These are phyloP conservation scores for Microdon myrmicae DNA, from an alignment of 2,888 invertebrate species.

Conservation along the genomic window DNA sequence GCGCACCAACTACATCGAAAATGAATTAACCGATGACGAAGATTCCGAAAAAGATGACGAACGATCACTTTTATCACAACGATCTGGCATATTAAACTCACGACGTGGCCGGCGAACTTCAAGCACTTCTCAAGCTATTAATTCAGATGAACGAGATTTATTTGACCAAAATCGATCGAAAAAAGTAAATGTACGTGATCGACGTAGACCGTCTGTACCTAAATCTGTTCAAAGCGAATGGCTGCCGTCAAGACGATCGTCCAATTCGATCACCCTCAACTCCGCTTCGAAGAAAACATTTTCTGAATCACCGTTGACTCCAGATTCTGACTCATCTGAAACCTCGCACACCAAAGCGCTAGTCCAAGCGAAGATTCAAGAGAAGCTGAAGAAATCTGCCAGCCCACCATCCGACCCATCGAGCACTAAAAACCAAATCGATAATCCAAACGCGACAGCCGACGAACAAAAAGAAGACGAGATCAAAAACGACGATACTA, in stretches of 20 bases:
- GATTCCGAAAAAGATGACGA: slow-evolving; percentile 72
- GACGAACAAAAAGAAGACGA: slow-evolving; percentile 30
- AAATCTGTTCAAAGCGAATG: slow-evolving; percentile 62
- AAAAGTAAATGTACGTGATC: slow-evolving; percentile 53
- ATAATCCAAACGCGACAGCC: slow-evolving; percentile 12
- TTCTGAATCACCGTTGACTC: slow-evolving; percentile 58
- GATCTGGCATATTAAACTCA: slow-evolving; percentile 59
- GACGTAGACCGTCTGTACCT: slow-evolving; percentile 59
- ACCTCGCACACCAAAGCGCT: slow-evolving; percentile 59
- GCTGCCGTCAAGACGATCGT: slow-evolving; percentile 57
- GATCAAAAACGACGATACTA: slow-evolving; percentile 41
- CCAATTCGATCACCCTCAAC: slow-evolving; percentile 44
- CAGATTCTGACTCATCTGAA: slow-evolving; percentile 65
- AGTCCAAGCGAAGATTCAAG: slow-evolving; percentile 66
- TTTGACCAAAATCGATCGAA: slow-evolving; percentile 54
- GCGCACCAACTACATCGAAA: slow-evolving; percentile 66
- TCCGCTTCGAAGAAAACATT: slow-evolving; percentile 57
- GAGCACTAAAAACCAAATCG: slow-evolving; percentile 49
- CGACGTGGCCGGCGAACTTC: slow-evolving; percentile 59
- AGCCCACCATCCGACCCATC: slow-evolving; percentile 23
- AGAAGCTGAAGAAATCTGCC: slow-evolving; percentile 59
- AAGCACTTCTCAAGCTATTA: slow-evolving; percentile 60
- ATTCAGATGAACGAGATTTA: slow-evolving; percentile 58
- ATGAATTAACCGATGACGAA: slow-evolving; percentile 71
- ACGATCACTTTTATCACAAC: slow-evolving; percentile 63